Evolutionary conservation across 1,140 invertebrate genomes (phyloP).

Genomic region (Melanaphis sacchari): DNA sequence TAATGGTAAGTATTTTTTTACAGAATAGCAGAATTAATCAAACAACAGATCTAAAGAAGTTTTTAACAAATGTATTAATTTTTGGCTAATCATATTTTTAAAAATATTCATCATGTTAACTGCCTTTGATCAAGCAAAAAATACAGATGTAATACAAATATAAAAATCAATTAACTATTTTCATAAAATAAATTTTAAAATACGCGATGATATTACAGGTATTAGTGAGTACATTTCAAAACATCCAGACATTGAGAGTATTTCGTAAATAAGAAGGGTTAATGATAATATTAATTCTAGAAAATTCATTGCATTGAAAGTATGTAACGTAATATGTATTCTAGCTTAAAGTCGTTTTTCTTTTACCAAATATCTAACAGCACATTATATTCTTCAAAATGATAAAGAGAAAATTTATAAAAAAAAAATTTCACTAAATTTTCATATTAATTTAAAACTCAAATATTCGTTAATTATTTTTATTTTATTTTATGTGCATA

Average conservation of each 20-base stretch:
- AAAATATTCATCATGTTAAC: slow-evolving; percentile 47
- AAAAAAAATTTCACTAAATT: slow-evolving; percentile 62
- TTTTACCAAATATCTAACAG: slow-evolving; percentile 43
- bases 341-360: slow-evolving; percentile 6
- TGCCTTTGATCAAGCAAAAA: slow-evolving; percentile 11
- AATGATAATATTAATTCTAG: neutral
- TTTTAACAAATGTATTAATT: slow-evolving; percentile 15
- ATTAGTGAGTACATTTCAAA: neutral
- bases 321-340: slow-evolving; percentile 14
- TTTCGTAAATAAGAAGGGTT: neutral
- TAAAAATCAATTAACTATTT: neutral
- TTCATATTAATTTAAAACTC: too few species aligned
- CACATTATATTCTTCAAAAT: slow-evolving; percentile 22
- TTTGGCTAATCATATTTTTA: slow-evolving; percentile 32
- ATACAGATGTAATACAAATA: slow-evolving; percentile 20
- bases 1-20: neutral
- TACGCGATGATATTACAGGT: neutral
- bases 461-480: too few species aligned
- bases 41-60: neutral
- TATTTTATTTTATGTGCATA: too few species aligned
- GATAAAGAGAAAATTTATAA: slow-evolving; percentile 1
- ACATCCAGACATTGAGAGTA: neutral
- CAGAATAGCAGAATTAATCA: neutral
- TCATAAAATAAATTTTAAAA: neutral
- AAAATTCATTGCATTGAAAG: neutral